Conservation (phyloP, 2,797 vertebrate genomes). For the Diglossa cyanea region DNA sequence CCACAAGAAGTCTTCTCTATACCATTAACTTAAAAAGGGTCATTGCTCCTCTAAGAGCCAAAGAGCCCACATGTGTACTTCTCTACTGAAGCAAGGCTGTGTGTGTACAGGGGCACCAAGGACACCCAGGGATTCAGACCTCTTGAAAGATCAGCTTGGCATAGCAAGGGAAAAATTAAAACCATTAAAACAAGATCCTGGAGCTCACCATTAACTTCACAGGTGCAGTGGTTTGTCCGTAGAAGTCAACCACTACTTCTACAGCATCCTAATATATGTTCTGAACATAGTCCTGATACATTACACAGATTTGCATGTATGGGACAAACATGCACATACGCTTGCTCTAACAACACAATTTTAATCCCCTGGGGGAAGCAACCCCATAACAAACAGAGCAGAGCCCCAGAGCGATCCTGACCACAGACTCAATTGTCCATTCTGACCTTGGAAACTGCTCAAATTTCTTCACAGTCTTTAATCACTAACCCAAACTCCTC, state of each 20-base stretch:
- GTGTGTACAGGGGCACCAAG: rapidly evolving
- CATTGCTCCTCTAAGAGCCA: not conserved
- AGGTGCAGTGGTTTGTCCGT: not conserved
- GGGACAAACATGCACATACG: not conserved
- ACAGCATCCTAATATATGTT: not conserved
- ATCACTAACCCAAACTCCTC: not conserved
- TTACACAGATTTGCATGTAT: not conserved
- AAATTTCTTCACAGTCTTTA: not conserved
- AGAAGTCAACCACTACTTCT: not conserved
- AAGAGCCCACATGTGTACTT: not conserved
- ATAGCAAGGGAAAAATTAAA: not conserved
- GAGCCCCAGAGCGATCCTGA: rapidly evolving
- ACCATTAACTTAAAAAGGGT: not conserved
- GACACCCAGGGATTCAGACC: not conserved
- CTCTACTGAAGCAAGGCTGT: not conserved
- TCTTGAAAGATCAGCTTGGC: not conserved
- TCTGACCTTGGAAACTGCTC: not conserved
- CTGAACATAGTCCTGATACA: not conserved
- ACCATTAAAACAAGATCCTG: not conserved
- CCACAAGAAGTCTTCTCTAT: not conserved
- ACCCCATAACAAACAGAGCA: not conserved
- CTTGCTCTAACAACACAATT: not conserved
- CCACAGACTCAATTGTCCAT: not conserved
- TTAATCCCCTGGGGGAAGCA: not conserved
- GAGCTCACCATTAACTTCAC: not conserved